phyloP scores from a whole-genome alignment of 2,113 vertebrate genomes.

The Nannobrachium achirus region DNA sequence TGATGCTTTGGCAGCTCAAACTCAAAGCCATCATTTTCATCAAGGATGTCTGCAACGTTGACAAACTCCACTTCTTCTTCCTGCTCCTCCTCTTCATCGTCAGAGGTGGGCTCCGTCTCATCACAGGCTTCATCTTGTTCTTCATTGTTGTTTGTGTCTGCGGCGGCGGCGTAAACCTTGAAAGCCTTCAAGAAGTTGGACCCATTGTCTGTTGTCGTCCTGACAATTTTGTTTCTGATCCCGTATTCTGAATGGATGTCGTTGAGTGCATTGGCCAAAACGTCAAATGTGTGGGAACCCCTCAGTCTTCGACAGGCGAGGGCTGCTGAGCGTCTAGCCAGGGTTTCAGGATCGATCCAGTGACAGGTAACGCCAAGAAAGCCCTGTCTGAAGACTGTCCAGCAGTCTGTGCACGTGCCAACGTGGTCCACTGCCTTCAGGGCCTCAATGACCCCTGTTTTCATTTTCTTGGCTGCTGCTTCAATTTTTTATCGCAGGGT shows the following conservation, averaged over 20 bases:
- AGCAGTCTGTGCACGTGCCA: constrained; percentile 32
- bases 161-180: background rate
- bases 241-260: constrained; percentile 22
- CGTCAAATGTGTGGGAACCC: constrained; percentile 24
- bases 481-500: no score
- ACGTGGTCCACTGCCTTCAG: constrained; percentile 3
- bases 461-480: no score
- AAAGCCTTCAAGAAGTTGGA: constrained; percentile 31
- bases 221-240: constrained; percentile 16
- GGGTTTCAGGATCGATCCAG: constrained; percentile 21
- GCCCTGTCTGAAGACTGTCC: background rate
- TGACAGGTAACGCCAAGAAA: constrained; percentile 30
- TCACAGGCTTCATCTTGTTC: no score
- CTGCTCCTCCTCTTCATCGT: background rate
- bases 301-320: constrained; percentile 25
- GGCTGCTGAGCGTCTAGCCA: constrained; percentile 24
- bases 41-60: background rate
- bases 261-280: constrained; percentile 9
- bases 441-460: no score
- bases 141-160: no score
- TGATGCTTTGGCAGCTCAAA: constrained; percentile 29
- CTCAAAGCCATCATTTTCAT: constrained; percentile 13
- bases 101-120: background rate
- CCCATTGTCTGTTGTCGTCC: constrained; percentile 25
- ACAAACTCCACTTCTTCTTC: constrained; percentile 9